These are phyloP conservation scores for Entomyzon cyanotis DNA, from an alignment of 2,113 vertebrate species.

Conservation along the genomic window DNA sequence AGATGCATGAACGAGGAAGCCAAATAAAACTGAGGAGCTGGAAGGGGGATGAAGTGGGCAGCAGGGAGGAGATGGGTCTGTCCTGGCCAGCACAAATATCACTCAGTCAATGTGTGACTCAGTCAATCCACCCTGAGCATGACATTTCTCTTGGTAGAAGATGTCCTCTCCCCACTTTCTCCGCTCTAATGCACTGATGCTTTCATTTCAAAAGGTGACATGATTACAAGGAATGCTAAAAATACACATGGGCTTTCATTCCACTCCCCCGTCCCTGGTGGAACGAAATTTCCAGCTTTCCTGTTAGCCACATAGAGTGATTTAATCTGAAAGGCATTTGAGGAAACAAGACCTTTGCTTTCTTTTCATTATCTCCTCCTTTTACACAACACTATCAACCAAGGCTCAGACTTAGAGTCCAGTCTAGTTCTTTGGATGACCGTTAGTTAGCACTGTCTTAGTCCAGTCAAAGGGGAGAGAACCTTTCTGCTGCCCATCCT, in stretches of 20 bases:
- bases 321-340: background rate
- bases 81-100: background rate
- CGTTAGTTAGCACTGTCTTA: background rate
- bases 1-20: background rate
- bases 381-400: background rate
- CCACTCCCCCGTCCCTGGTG: background rate
- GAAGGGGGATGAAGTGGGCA: background rate
- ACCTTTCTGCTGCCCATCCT: background rate
- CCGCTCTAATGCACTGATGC: slow-evolving; percentile 10
- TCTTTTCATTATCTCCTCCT: background rate
- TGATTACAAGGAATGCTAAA: slow-evolving; percentile 41
- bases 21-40: background rate
- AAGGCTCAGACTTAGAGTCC: background rate
- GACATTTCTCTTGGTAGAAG: slow-evolving; percentile 36
- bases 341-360: background rate
- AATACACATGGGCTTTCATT: slow-evolving; percentile 28
- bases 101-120: background rate
- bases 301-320: background rate
- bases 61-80: background rate
- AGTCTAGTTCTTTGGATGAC: background rate
- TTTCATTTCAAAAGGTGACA: slow-evolving; percentile 56
- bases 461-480: background rate
- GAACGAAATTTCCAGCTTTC: background rate
- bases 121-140: background rate
- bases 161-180: slow-evolving; percentile 20